Conservation (phyloP, 2,113 vertebrate species). For the Panurus biarmicus region DNA sequence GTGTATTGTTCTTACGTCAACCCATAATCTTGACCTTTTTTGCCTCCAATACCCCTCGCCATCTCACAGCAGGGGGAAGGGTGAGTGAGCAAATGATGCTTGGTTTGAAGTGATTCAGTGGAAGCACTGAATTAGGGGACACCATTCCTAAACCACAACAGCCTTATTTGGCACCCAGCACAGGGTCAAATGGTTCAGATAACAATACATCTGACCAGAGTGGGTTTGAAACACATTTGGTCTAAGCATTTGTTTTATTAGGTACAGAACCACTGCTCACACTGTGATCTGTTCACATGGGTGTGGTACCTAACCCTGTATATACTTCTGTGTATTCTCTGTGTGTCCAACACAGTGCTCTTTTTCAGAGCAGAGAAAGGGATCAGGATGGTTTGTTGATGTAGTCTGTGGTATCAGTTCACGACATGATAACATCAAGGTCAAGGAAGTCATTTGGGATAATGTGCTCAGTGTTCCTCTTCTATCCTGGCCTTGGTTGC, state of each 20-base stretch:
- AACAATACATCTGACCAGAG: background rate
- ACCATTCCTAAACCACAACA: background rate
- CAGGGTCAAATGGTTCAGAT: background rate
- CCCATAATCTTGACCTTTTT: background rate
- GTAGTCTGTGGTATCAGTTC: background rate
- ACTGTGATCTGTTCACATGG: background rate
- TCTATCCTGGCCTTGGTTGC: background rate
- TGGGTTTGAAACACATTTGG: background rate
- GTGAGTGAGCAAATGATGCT: rapidly evolving
- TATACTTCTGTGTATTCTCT: background rate
- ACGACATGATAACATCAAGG: background rate
- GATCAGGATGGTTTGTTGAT: background rate
- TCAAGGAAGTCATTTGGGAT: background rate
- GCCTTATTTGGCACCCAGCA: background rate
- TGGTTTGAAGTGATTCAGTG: background rate
- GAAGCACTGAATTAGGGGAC: background rate
- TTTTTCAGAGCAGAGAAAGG: background rate
- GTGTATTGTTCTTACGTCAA: background rate
- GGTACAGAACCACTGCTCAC: background rate
- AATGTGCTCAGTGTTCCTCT: background rate
- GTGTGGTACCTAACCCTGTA: background rate
- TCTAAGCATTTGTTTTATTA: background rate
- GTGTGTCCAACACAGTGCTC: background rate
- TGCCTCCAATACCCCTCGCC: background rate
- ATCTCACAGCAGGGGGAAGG: background rate